These are phyloP conservation scores for Formica exsecta DNA, from an alignment of 1,140 invertebrate species.

Conservation along the genomic window DNA sequence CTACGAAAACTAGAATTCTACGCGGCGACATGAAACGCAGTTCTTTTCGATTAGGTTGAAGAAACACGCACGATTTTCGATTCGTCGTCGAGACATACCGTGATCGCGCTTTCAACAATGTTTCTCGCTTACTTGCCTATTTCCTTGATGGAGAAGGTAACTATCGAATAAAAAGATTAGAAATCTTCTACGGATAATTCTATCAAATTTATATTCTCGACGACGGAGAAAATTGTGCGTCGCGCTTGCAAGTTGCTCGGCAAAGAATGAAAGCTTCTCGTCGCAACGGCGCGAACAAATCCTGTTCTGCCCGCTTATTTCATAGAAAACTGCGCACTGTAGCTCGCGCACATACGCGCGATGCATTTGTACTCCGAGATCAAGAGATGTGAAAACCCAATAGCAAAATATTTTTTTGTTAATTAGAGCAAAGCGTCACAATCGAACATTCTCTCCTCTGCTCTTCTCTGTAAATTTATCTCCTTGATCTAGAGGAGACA, in stretches of 20 bases:
- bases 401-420: conserved; percentile 6
- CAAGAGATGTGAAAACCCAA: conserved; percentile 20
- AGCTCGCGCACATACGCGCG: conserved; percentile 76
- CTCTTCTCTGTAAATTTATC: not conserved
- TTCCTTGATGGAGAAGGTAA: not conserved
- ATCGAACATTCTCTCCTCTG: not conserved
- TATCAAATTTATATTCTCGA: conserved; percentile 38
- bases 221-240: conserved; percentile 68
- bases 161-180: not conserved
- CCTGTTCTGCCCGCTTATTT: conserved; percentile 78
- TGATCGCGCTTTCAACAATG: not conserved
- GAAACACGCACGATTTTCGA: conserved; percentile 44
- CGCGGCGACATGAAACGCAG: conserved; percentile 55
- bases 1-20: not conserved
- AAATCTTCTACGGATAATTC: not conserved
- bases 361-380: conserved; percentile 66
- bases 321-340: conserved; percentile 78
- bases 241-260: conserved; percentile 74
- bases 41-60: not conserved
- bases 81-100: not conserved
- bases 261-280: conserved; percentile 83
- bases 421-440: not conserved
- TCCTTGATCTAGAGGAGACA: conserved; percentile 11
- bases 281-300: conserved; percentile 65
- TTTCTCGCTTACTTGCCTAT: not conserved